phyloP scores from a whole-genome alignment of 2,888 invertebrate species.

The Cataglyphis altisquamis region DNA sequence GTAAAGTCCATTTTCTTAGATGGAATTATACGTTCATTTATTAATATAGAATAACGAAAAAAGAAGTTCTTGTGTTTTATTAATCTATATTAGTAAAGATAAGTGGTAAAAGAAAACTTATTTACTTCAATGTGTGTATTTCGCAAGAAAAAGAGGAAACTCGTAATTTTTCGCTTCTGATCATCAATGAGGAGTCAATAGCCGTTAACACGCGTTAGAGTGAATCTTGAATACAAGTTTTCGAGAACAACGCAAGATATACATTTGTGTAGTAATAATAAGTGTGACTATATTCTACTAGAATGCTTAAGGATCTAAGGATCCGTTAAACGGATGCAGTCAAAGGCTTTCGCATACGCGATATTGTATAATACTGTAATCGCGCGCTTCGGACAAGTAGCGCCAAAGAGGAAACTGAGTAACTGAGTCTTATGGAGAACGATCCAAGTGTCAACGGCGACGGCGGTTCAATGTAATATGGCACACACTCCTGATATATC shows the following conservation, averaged over 20 bases:
- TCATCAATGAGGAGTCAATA: not conserved
- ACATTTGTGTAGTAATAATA: constrained; percentile 51
- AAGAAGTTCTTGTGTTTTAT: not conserved
- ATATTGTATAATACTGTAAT: constrained; percentile 26
- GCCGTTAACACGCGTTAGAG: not conserved
- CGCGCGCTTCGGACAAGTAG: constrained; percentile 12
- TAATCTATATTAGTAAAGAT: no score
- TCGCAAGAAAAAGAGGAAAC: no score
- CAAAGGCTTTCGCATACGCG: constrained; percentile 34
- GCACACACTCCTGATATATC: constrained; percentile 32
- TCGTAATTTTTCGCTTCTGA: not conserved
- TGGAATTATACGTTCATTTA: not conserved
- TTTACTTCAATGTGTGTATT: not conserved
- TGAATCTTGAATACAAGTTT: constrained; percentile 18
- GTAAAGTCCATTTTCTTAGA: not conserved
- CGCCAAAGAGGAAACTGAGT: constrained; percentile 30
- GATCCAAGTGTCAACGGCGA: constrained; percentile 23
- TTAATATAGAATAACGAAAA: not conserved
- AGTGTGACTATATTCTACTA: constrained; percentile 38
- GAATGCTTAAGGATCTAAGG: constrained; percentile 27
- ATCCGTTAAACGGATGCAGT: constrained; percentile 37
- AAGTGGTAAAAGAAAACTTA: not conserved
- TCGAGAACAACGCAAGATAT: constrained; percentile 23
- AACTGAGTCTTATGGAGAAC: constrained; percentile 17
- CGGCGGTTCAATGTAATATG: constrained; percentile 50